Percentiles rank a stretch among this genome's conserved stretches.
Conservation (phyloP, 2,888 invertebrate species). For the Marasmarcha lunaedactyla region DNA sequence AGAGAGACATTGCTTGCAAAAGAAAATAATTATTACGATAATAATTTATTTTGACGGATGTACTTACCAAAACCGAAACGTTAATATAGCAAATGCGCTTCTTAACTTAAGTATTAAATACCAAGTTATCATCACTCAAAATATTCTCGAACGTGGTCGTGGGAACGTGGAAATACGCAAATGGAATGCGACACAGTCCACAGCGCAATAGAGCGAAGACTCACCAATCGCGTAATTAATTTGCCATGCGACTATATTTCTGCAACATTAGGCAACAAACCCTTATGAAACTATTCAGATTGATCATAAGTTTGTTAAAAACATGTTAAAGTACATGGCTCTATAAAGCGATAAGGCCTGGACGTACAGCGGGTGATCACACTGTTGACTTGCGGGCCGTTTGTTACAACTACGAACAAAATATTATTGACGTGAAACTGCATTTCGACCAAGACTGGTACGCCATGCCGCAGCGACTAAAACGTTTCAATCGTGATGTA, state of each 20-base stretch:
- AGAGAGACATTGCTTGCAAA: constrained; percentile 9
- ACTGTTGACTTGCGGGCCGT: constrained; percentile 3
- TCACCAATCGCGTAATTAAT: constrained; percentile 16
- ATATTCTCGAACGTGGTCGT: constrained; percentile 10
- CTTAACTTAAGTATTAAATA: constrained; percentile 7
- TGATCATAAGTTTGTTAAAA: constrained; percentile 11
- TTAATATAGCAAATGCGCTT: constrained; percentile 10
- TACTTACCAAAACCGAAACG: constrained; percentile 17
- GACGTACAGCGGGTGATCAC: constrained; percentile 11
- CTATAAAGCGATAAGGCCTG: too few species aligned
- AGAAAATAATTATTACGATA: constrained; percentile 7
- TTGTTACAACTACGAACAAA: not conserved
- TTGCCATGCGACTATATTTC: constrained; percentile 21
- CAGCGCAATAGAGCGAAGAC: constrained; percentile 11
- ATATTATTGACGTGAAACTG: not conserved
- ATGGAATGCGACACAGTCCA: constrained; percentile 16
- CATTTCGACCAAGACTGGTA: constrained; percentile 2
- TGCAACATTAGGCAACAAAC: constrained; percentile 8
- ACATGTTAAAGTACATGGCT: constrained; percentile 8
- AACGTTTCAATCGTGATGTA: constrained; percentile 6
- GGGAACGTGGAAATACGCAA: constrained; percentile 3
- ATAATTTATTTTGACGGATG: constrained; percentile 18
- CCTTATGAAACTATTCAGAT: constrained; percentile 12
- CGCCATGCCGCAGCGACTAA: constrained; percentile 5
- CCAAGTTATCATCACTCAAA: constrained; percentile 3